Percentiles rank a stretch among this genome's conserved stretches.
Evolutionary conservation across 1,140 invertebrate genomes (phyloP).

Genomic region (Sminthurides bifidus): DNA sequence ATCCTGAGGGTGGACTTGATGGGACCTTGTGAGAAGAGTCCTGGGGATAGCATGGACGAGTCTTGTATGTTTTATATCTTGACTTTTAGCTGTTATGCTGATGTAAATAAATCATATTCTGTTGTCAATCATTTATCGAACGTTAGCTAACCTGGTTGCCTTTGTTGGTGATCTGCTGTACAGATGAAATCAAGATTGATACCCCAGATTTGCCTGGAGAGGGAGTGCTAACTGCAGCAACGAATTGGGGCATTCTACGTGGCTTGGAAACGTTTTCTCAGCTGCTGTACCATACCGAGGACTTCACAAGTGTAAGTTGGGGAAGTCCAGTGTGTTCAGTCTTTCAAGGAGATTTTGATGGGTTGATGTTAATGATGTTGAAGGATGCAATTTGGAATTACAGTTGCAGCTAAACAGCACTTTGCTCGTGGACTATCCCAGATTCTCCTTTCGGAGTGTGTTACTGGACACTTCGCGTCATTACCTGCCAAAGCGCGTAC

Average conservation of each 20-base stretch:
- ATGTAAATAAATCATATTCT: too few species aligned
- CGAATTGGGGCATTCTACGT: constrained; percentile 30
- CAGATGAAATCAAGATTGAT: constrained; percentile 41
- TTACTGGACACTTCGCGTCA: constrained; percentile 73
- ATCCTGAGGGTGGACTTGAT: constrained; percentile 43
- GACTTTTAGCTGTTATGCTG: too few species aligned
- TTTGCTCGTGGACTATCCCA: constrained; percentile 54
- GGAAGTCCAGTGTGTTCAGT: not conserved
- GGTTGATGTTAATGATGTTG: not conserved
- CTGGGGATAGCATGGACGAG: constrained; percentile 56
- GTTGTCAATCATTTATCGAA: too few species aligned
- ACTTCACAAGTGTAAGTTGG: constrained; percentile 24
- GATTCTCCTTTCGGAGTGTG: constrained; percentile 61
- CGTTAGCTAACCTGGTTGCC: too few species aligned
- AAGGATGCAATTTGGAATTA: constrained; percentile 2
- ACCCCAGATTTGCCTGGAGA: constrained; percentile 34
- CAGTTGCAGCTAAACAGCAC: constrained; percentile 40
- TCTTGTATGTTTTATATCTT: constrained; percentile 59
- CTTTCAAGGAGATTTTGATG: not conserved
- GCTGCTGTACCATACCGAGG: constrained; percentile 19
- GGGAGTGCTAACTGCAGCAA: constrained; percentile 34
- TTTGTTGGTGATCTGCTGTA: too few species aligned
- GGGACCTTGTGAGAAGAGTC: constrained; percentile 44
- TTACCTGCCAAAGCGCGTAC: constrained; percentile 52
- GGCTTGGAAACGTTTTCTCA: constrained; percentile 31